phyloP scores from a whole-genome alignment of 2,888 invertebrate genomes.

The Acanthoscelides obtectus region DNA sequence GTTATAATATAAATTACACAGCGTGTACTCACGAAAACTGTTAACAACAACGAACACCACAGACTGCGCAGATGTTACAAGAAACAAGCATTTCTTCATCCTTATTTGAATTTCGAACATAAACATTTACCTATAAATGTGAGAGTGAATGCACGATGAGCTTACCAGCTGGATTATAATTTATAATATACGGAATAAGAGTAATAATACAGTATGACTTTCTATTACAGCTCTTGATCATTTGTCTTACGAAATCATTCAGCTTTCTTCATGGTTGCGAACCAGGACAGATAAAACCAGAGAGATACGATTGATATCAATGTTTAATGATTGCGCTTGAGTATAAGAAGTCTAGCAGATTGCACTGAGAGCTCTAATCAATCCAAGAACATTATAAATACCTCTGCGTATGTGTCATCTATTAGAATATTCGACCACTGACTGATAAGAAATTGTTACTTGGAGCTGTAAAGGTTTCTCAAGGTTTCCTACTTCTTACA shows the following conservation, averaged over 20 bases:
- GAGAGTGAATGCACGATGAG: not conserved
- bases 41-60: not conserved
- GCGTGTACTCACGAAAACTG: not conserved
- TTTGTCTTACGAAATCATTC: not conserved
- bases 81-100: not conserved
- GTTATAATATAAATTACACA: not conserved
- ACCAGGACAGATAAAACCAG: too few species aligned
- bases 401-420: too few species aligned
- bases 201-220: slow-evolving; percentile 5
- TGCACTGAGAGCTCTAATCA: too few species aligned
- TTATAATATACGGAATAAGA: slow-evolving; percentile 8
- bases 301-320: not conserved
- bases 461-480: too few species aligned
- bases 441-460: too few species aligned
- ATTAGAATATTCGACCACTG: too few species aligned
- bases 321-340: not conserved
- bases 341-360: not conserved
- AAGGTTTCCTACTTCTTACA: too few species aligned
- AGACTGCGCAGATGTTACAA: not conserved
- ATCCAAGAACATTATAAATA: too few species aligned
- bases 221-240: not conserved
- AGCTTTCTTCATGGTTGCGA: not conserved
- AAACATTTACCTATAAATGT: not conserved
- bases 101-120: not conserved
- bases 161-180: not conserved